Evolutionary conservation across 2,797 vertebrate species (phyloP).

Genomic region (Hypotaenidia philippensis): DNA sequence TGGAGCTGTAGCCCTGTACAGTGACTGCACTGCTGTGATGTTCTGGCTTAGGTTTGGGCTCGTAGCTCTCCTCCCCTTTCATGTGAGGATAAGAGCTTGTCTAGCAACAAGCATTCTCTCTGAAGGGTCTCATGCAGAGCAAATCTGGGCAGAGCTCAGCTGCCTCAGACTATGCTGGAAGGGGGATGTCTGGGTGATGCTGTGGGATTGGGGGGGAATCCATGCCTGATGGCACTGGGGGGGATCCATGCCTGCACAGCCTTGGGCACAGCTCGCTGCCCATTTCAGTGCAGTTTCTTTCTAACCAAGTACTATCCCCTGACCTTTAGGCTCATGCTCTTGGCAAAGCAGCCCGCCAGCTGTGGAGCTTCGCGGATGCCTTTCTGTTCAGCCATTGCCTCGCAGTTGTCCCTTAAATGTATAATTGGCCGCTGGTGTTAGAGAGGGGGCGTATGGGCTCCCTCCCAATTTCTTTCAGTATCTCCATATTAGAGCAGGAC

Average conservation of each 20-base stretch:
- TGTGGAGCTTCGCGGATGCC: neutral
- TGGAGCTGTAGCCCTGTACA: neutral
- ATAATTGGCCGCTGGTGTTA: neutral
- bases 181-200: neutral
- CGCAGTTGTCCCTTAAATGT: neutral
- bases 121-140: neutral
- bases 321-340: neutral
- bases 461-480: neutral
- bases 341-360: neutral
- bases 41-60: neutral
- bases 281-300: neutral
- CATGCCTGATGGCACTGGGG: rapidly evolving
- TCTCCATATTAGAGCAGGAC: neutral
- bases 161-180: rapidly evolving
- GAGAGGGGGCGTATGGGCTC: neutral
- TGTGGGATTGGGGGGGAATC: neutral
- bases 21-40: neutral
- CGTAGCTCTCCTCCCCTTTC: neutral
- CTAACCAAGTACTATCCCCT: neutral
- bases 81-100: rapidly evolving
- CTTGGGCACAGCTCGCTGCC: neutral
- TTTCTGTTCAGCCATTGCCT: neutral
- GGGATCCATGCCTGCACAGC: neutral
- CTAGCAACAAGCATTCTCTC: neutral
- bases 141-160: neutral